phyloP scores from a whole-genome alignment of 2,888 invertebrate genomes.

The Clepsis dumicolana region DNA sequence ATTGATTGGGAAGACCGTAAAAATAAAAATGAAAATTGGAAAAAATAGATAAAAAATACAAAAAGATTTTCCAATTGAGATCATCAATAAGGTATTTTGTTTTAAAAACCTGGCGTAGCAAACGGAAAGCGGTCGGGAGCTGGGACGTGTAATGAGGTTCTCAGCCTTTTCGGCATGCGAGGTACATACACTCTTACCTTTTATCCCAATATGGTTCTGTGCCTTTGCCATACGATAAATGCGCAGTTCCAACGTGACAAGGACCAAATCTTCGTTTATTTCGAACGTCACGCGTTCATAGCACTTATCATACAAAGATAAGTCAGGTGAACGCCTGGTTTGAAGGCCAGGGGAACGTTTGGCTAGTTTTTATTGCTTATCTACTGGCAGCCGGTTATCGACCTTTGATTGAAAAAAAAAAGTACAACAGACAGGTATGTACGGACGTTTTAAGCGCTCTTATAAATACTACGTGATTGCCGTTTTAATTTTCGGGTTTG shows the following conservation, averaged over 20 bases:
- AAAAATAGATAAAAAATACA: too few relatives aligned
- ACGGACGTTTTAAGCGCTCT: constrained; percentile 30
- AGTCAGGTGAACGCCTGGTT: constrained; percentile 77
- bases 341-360: constrained; percentile 76
- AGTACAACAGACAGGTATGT: constrained; percentile 34
- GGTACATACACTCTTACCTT: too few relatives aligned
- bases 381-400: constrained; percentile 70
- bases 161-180: too few relatives aligned
- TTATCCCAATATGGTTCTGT: too few relatives aligned
- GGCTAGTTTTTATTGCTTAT: constrained; percentile 73
- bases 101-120: too few relatives aligned
- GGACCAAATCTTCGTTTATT: constrained; percentile 47
- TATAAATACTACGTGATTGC: constrained; percentile 41
- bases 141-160: too few relatives aligned
- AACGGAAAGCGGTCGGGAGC: too few relatives aligned
- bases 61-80: too few relatives aligned
- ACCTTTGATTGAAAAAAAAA: constrained; percentile 52
- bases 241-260: constrained; percentile 14
- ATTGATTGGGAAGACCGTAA: too few relatives aligned
- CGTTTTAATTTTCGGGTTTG: constrained; percentile 29
- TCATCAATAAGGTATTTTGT: too few relatives aligned
- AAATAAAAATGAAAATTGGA: too few relatives aligned
- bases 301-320: constrained; percentile 62
- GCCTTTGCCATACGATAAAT: too few relatives aligned
- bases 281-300: constrained; percentile 59